Base-by-base conservation (phyloP, 1,140 invertebrate genomes). In the Cepaea nemoralis region DNA sequence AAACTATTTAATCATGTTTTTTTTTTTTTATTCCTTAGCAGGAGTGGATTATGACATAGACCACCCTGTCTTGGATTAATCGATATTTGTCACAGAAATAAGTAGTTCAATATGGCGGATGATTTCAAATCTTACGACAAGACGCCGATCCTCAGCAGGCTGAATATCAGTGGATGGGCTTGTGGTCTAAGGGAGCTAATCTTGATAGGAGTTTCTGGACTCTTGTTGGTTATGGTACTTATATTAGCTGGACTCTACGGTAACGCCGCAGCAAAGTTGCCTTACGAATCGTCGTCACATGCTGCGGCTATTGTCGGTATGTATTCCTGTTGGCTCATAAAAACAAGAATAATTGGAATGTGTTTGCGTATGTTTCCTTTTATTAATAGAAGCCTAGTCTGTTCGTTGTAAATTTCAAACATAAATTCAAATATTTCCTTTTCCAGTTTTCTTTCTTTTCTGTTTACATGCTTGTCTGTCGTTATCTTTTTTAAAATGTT, bases 101-200 rank as follows among this genome's bases (percentile, higher is more conserved):
- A 45, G 19, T 10, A 10, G 19, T 45, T 45, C 42, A 10, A 66
- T 39, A 83, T 83, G 83, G 81, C 71, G 33, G 81, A 82, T 63
- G 48, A 84, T 40, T 84, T 84, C 67, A 78, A 84, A 69, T 77
- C 37, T 12, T 79, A 37, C 48, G 82, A 85, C 82, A 83, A 85
- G 59, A 66, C 45, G 3, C 76, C 84, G 31, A 81, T 85, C 45
- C 3, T 85, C 0, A 33, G 27, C 0, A 45, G 42, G n/a, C 37
- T 83, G 42, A 81, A 55, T 10, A 50, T 78, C 55, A 77, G 76
- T 22, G 6, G 39, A 40, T 80, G 66, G 33, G 24, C 39, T 6
- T 63, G 74, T 33, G 80, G 69, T 1, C 35, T 85, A n/a, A 77
- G 80, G 31, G 84, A 85, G 79, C 12, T 85, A 22, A 40, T 85